Conservation (phyloP, 2,888 invertebrate genomes). For the Creontiades dilutus region DNA sequence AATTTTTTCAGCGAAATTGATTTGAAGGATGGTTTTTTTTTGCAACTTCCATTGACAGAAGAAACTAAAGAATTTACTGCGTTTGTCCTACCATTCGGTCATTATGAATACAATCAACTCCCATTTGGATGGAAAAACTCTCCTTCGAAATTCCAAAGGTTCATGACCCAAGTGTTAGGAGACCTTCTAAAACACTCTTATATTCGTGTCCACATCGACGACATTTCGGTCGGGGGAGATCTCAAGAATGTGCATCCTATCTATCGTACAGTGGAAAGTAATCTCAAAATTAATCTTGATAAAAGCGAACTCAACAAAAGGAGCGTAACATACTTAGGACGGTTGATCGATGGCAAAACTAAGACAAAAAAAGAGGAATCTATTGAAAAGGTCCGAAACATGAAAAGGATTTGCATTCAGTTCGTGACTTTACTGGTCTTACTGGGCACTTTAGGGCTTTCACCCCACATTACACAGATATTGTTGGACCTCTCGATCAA, state of each 20-base stretch:
- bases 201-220: constrained; percentile 40
- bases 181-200: too few relatives aligned
- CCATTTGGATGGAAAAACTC: constrained; percentile 57
- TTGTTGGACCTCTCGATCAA: constrained; percentile 31
- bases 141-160: constrained; percentile 45
- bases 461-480: constrained; percentile 3
- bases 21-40: too few relatives aligned
- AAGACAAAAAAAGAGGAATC: constrained; percentile 43
- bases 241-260: neutral
- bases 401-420: constrained; percentile 10
- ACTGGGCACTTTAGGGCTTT: constrained; percentile 17
- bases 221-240: neutral
- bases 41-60: too few relatives aligned
- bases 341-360: constrained; percentile 2
- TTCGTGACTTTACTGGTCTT: too few relatives aligned
- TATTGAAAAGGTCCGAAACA: constrained; percentile 9
- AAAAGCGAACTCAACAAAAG: neutral
- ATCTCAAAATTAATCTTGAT: neutral
- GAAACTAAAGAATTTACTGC: neutral
- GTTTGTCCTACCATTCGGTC: too few relatives aligned
- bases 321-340: neutral
- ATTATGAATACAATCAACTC: constrained; percentile 31
- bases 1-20: too few relatives aligned
- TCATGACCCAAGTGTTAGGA: too few relatives aligned
- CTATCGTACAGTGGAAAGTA: neutral